phyloP scores from a whole-genome alignment of 2,113 vertebrate species.

The Bufo gargarizans region DNA sequence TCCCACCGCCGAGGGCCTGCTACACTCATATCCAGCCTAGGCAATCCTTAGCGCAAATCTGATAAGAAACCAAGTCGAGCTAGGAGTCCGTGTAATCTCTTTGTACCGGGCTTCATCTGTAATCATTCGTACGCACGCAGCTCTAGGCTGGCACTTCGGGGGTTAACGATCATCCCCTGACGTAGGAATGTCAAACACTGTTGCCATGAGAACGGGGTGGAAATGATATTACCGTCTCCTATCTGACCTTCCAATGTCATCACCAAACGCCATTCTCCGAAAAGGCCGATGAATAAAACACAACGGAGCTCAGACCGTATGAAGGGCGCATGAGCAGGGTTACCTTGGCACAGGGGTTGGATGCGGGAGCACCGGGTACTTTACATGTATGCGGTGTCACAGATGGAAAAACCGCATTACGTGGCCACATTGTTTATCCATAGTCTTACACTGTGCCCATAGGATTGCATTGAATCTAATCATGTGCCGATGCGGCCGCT shows the following conservation, averaged over 20 bases:
- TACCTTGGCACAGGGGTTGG: neutral
- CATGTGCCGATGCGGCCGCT: too few species aligned
- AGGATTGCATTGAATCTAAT: too few species aligned
- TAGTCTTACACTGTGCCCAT: neutral
- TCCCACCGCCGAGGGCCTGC: neutral
- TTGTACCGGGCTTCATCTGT: too few species aligned
- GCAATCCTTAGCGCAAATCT: neutral
- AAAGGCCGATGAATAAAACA: neutral
- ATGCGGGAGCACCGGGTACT: neutral
- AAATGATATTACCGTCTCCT: conserved; percentile 14
- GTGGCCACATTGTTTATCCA: neutral
- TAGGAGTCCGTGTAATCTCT: neutral
- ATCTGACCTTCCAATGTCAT: conserved; percentile 42
- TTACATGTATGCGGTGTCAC: neutral
- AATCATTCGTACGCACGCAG: neutral
- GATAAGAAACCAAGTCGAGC: neutral
- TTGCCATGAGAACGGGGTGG: conserved; percentile 40
- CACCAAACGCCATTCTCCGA: neutral
- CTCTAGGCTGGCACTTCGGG: neutral
- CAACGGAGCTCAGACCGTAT: too few species aligned
- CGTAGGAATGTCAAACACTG: conserved; percentile 6
- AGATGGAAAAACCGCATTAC: neutral
- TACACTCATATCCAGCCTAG: neutral
- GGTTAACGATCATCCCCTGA: conserved; percentile 10
- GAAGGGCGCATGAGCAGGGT: neutral